These are phyloP conservation scores for Dynastes grantii DNA, from an alignment of 2,888 invertebrate species.

Conservation along the genomic window DNA sequence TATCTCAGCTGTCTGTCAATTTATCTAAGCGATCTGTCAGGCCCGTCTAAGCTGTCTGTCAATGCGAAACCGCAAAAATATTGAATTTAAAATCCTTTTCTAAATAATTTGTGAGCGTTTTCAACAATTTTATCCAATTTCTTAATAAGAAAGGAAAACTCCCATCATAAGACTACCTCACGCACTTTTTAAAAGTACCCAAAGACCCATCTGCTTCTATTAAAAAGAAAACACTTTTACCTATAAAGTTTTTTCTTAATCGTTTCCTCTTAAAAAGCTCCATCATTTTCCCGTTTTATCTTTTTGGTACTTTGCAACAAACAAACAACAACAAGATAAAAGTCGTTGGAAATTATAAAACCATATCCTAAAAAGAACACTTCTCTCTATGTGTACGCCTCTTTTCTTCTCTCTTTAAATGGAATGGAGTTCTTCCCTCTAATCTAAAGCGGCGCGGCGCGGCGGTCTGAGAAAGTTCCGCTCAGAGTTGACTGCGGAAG, in stretches of 20 bases:
- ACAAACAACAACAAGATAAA: constrained; percentile 14
- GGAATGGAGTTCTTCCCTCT: neutral
- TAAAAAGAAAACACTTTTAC: constrained; percentile 7
- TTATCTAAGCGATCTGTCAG: no score
- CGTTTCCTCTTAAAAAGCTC: neutral
- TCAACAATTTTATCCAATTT: no score
- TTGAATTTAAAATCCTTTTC: no score
- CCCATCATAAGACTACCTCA: no score
- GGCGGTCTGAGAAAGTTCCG: neutral
- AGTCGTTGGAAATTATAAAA: constrained; percentile 10
- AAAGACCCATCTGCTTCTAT: neutral
- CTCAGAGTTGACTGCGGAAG: no score
- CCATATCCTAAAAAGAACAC: neutral
- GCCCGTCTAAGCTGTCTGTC: no score
- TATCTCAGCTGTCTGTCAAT: no score
- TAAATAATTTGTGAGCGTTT: no score
- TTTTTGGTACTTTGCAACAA: neutral
- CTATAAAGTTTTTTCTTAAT: neutral
- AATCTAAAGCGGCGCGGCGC: constrained; percentile 1
- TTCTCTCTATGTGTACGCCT: no score
- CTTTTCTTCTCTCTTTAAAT: no score
- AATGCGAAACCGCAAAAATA: no score
- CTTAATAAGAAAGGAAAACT: no score
- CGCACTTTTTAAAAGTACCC: neutral
- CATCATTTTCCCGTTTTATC: neutral